Percentiles rank a stretch among this genome's conserved stretches.
phyloP scores from a whole-genome alignment of 1,140 invertebrate species.

The Zophobas morio region DNA sequence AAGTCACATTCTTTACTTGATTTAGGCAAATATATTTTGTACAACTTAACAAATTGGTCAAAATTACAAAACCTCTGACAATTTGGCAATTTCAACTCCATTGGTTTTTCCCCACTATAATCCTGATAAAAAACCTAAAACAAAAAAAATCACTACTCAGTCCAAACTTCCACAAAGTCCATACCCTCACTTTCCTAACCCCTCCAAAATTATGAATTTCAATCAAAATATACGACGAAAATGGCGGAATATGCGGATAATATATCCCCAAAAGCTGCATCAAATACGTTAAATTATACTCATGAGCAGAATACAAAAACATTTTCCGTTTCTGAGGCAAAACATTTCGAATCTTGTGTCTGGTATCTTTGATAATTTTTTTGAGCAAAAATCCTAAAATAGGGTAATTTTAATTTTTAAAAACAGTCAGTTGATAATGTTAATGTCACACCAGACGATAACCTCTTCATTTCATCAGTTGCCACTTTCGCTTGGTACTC shows the following conservation, averaged over 20 bases:
- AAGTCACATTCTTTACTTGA: conserved; percentile 50
- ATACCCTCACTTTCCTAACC: conserved; percentile 48
- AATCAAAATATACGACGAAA: conserved; percentile 66
- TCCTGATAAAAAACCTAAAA: conserved; percentile 48
- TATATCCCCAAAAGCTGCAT: conserved; percentile 75
- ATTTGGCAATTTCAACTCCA: conserved; percentile 55
- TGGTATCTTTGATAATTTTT: conserved; percentile 47
- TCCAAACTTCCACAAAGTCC: neutral
- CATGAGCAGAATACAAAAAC: conserved; percentile 76
- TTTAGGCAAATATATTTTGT: conserved; percentile 22
- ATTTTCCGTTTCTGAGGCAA: conserved; percentile 58
- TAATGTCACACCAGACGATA: conserved; percentile 38
- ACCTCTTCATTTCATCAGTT: conserved; percentile 49
- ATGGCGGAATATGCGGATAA: conserved; percentile 71
- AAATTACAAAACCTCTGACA: conserved; percentile 62
- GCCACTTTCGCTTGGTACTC: conserved; percentile 54
- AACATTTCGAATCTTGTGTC: conserved; percentile 17
- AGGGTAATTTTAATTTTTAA: conserved; percentile 12
- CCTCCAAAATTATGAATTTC: conserved; percentile 52
- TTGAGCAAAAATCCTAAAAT: conserved; percentile 52
- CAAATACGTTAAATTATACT: conserved; percentile 77
- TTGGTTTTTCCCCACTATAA: conserved; percentile 34
- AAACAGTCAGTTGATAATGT: neutral
- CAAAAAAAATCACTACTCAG: neutral
- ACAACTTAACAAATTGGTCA: conserved; percentile 56